Evolutionary conservation across 2,113 vertebrate genomes (phyloP), one percentile per base, ranked within the genome.

Genomic region (Nansenia antarctica): DNA sequence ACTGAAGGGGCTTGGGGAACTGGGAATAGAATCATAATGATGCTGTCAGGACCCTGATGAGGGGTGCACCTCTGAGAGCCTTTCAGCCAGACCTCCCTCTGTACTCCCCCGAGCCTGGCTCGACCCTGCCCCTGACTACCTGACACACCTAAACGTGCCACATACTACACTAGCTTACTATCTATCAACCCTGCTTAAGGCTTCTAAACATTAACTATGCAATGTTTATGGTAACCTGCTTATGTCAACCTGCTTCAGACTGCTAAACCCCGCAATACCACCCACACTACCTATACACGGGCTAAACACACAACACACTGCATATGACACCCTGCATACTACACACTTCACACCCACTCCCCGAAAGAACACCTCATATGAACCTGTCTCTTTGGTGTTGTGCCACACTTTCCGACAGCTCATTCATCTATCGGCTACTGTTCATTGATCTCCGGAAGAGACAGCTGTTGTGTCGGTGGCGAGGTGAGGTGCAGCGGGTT

Each of bases 11-110:
- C 76, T 58, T 61, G 39, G 65, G 62, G 71, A 59, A 63, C 32
- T 86, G 77, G 86, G 83, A 87, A 86, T 79, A 85, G 81, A 85
- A 91, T 88, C 77, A 81, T 89, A 90, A 91, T 88, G 78, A 79
- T 72, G 85, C 81, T 89, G 88, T 90, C 90, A 90, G 85, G 80
- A 71, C 72, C 47, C 70, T 80, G 74, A 83, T 84, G 47, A 84
- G 81, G 74, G 74, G 71, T 63, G 45, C 24, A 37, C 70, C 72
- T 57, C 15, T 3, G 73, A 30, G 72, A 65, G 66, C 37, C 12
- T 57, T 15, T 15, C 7, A 34, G 35, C 31, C 20, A 26, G 35
- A 45, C 27, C 32, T 26, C 31, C 73, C 15, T 55, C 60, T 62
- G 54, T 63, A 71, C 58, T 62, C 26, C 62, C 39, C 22, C 24